Evolutionary conservation across 2,888 invertebrate genomes (phyloP).

Genomic region (Drosophila planitibia): DNA sequence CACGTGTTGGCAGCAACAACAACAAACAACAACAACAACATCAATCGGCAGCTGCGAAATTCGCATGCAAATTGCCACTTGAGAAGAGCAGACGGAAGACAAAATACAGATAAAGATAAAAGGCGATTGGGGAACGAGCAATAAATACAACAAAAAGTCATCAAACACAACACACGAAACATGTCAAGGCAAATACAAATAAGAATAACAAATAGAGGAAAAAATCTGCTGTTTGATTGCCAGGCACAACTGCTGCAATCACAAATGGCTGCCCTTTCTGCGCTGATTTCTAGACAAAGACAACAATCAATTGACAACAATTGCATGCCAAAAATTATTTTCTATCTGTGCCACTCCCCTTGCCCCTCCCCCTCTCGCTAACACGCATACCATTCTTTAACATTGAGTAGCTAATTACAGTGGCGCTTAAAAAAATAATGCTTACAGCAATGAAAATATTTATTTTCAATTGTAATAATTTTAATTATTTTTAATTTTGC

Average conservation of each 20-base stretch:
- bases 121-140: slow-evolving; percentile 14
- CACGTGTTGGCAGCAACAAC: slow-evolving; percentile 64
- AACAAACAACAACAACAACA: background rate
- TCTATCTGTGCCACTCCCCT: slow-evolving; percentile 2
- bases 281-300: slow-evolving; percentile 9
- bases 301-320: slow-evolving; percentile 25
- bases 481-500: background rate
- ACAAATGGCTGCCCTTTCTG: slow-evolving; percentile 28
- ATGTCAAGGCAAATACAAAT: slow-evolving; percentile 57
- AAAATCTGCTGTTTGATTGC: slow-evolving; percentile 65
- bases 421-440: background rate
- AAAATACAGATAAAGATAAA: slow-evolving; percentile 22
- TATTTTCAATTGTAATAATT: background rate
- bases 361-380: background rate
- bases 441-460: background rate
- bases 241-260: slow-evolving; percentile 68
- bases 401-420: background rate
- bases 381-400: background rate
- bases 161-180: slow-evolving; percentile 44
- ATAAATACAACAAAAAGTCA: slow-evolving; percentile 25
- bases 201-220: slow-evolving; percentile 7
- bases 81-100: slow-evolving; percentile 28
- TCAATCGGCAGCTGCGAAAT: slow-evolving; percentile 56
- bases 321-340: slow-evolving; percentile 59
- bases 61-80: slow-evolving; percentile 53